Conservation (phyloP, 2,888 invertebrate species). For the Aquatica leii region DNA sequence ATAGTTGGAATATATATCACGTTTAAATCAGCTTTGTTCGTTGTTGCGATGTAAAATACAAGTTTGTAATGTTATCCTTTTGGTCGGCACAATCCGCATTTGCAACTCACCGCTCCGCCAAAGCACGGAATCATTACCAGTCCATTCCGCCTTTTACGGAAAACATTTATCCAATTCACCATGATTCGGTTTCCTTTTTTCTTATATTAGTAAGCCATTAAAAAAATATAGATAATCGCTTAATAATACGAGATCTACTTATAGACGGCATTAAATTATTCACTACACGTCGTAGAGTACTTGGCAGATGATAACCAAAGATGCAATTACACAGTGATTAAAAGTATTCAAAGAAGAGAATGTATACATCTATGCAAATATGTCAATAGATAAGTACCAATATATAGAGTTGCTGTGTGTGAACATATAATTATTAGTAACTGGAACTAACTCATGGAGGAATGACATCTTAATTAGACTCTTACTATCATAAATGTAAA, state of each 20-base stretch:
- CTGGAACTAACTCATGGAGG: slow-evolving; percentile 11
- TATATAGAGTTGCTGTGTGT: slow-evolving; percentile 1
- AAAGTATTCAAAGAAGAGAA: background rate
- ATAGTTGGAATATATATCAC: slow-evolving; percentile 43
- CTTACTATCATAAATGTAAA: slow-evolving; percentile 14
- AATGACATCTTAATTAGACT: slow-evolving; percentile 12
- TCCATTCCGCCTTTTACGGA: slow-evolving; percentile 47
- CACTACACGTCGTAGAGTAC: background rate
- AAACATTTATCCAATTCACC: slow-evolving; percentile 46
- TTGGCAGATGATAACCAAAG: background rate
- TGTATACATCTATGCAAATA: background rate
- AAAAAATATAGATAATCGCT: background rate
- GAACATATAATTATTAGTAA: slow-evolving; percentile 1
- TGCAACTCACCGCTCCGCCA: slow-evolving; percentile 44
- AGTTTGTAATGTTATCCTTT: slow-evolving; percentile 33
- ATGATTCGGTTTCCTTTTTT: slow-evolving; percentile 30
- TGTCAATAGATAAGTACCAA: slow-evolving; percentile 6
- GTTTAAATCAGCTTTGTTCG: slow-evolving; percentile 45
- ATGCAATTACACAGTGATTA: background rate
- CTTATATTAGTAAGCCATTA: background rate
- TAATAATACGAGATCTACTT: background rate
- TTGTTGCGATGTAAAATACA: slow-evolving; percentile 37
- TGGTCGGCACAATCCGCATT: slow-evolving; percentile 34
- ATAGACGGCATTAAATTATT: background rate
- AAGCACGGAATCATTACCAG: slow-evolving; percentile 44